phyloP scores from a whole-genome alignment of 2,113 vertebrate species.

The Eira barbara region DNA sequence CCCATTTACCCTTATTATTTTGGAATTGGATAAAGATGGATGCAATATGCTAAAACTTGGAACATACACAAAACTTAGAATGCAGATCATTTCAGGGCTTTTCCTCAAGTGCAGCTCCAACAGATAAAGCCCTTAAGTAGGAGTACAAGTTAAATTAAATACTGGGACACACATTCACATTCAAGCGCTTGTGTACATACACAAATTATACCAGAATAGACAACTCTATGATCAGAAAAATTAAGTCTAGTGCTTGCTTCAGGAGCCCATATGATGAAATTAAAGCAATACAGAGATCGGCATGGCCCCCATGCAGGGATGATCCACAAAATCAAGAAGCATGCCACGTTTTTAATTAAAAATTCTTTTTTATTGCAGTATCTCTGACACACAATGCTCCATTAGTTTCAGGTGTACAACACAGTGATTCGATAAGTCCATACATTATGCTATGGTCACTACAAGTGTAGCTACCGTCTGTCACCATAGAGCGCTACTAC shows the following conservation, averaged over 20 bases:
- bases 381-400: background rate
- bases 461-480: background rate
- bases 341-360: background rate
- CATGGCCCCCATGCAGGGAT: background rate
- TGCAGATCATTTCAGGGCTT: background rate
- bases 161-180: background rate
- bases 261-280: background rate
- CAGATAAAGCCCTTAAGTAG: background rate
- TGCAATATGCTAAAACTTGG: background rate
- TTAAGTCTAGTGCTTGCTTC: background rate
- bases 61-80: background rate
- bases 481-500: background rate
- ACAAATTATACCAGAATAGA: background rate
- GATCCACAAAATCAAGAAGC: background rate
- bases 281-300: background rate
- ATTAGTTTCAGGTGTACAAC: background rate
- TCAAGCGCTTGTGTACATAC: background rate
- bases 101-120: background rate
- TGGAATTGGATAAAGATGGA: background rate
- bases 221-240: background rate
- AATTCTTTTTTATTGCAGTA: background rate
- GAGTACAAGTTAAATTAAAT: background rate
- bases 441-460: background rate
- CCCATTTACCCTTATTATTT: accelerated
- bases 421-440: background rate